A percentile compares a stretch with the other conserved stretches of the same genome.
phyloP scores from a whole-genome alignment of 2,113 vertebrate species.

The Tursiops truncatus region DNA sequence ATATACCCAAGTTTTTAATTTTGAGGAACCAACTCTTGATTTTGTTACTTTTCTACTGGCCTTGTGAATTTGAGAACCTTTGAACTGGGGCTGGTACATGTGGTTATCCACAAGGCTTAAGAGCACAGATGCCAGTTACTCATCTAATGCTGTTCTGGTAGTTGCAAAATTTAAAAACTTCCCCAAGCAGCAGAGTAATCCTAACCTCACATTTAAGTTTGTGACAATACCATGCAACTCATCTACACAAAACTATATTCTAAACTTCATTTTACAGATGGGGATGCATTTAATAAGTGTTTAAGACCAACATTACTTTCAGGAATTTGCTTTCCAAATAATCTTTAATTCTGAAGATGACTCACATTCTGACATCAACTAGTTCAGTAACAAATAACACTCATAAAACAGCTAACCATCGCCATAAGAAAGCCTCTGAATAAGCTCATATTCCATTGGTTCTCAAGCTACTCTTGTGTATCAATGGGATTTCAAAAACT shows the following conservation, averaged over 20 bases:
- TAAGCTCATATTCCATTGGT: background rate
- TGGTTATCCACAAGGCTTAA: background rate
- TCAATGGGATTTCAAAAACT: background rate
- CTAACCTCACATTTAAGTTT: conserved; percentile 34
- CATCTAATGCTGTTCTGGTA: background rate
- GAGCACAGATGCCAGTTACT: background rate
- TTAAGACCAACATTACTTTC: conserved; percentile 1
- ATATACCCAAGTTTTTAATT: background rate
- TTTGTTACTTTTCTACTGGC: background rate
- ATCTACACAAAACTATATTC: conserved; percentile 9
- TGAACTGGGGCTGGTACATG: background rate
- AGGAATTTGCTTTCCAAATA: conserved; percentile 38
- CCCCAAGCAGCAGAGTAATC: conserved; percentile 11
- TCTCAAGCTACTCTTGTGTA: background rate
- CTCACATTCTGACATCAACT: background rate
- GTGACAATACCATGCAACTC: background rate
- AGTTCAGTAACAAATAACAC: background rate
- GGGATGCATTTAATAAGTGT: background rate
- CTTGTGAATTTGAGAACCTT: background rate
- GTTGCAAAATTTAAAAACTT: conserved; percentile 8
- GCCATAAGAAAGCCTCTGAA: background rate
- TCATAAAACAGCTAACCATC: background rate
- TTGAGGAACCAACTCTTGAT: background rate
- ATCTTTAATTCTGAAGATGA: conserved; percentile 11
- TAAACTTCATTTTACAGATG: conserved; percentile 11